These are phyloP conservation scores for Cichladusa arquata DNA, from an alignment of 2,113 vertebrate genomes.

Conservation along the genomic window DNA sequence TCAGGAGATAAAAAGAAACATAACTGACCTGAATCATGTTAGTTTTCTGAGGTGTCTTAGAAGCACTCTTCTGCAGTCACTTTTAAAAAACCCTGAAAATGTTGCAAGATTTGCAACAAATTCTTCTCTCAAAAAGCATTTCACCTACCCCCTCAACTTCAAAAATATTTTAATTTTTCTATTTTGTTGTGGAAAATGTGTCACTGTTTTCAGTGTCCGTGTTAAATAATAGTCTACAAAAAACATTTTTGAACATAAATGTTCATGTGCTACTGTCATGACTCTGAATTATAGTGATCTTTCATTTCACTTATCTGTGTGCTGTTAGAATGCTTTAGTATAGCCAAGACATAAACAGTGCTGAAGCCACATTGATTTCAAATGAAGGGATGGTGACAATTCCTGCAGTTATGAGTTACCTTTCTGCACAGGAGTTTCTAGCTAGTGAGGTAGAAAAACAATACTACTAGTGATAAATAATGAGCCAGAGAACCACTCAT, in stretches of 20 bases:
- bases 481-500: neutral
- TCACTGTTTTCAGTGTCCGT: neutral
- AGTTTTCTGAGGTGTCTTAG: neutral
- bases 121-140: neutral
- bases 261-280: neutral
- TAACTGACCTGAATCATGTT: neutral
- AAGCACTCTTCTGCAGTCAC: neutral
- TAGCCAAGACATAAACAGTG: neutral
- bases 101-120: neutral
- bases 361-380: neutral
- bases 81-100: neutral
- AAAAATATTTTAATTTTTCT: neutral
- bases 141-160: neutral
- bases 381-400: neutral
- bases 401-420: neutral
- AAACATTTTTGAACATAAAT: neutral
- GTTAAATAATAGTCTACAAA: neutral
- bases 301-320: neutral
- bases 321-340: neutral
- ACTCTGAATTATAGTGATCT: neutral
- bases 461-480: neutral
- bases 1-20: neutral
- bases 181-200: neutral
- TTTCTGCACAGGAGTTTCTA: neutral
- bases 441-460: neutral